Base-by-base conservation (phyloP, 1,140 invertebrate genomes). In the Papilio helenus region DNA sequence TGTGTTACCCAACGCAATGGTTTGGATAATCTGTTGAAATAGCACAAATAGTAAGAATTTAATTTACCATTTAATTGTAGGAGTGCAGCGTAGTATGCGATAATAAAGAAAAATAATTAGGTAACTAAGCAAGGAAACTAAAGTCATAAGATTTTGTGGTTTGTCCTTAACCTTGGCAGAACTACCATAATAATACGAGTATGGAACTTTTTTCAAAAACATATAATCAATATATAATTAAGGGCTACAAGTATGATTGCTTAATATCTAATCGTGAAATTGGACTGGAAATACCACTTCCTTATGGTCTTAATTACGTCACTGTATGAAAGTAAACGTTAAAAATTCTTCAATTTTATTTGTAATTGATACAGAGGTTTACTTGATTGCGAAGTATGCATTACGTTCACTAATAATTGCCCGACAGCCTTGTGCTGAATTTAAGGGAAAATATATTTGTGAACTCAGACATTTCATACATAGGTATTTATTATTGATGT, bases 1-100 rank as follows among this genome's bases (percentile, higher is more conserved):
- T 93, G 92, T 3, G 91, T 85, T 8, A 86, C 91, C 91, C 90
- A 92, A 10, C 92, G 89, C 44, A 92, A 78, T 8, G 92, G 92
- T 82, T 93, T 93, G n/a, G 92, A 89, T 84, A 93, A 83, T 74
- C 92, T 93, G 80, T 61, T 39, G 72, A 79, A 76, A 76, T 9
- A 58, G 9, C 29, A 23, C 16, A 16, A 26, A 61, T n/a, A 61
- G 34, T 61, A 61, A 65, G 10, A 23, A 65, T 61, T 26, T 16
- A 65, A 65, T 65, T 65, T 65, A 1, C 26, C 12, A 23, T 26
- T 9, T 14, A 18, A 55, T 55, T 55, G 5, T 18, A n/a, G 8
- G 51, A 18, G 14, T 71, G 29, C 1, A 46, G 44, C 14, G 44
- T 46, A 46, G 3, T 4, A 18, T 14, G 20, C 68, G 39, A 34